A percentile compares a stretch with the other conserved stretches of the same genome.
phyloP scores from a whole-genome alignment of 2,797 vertebrate species.

The Erethizon dorsatum region DNA sequence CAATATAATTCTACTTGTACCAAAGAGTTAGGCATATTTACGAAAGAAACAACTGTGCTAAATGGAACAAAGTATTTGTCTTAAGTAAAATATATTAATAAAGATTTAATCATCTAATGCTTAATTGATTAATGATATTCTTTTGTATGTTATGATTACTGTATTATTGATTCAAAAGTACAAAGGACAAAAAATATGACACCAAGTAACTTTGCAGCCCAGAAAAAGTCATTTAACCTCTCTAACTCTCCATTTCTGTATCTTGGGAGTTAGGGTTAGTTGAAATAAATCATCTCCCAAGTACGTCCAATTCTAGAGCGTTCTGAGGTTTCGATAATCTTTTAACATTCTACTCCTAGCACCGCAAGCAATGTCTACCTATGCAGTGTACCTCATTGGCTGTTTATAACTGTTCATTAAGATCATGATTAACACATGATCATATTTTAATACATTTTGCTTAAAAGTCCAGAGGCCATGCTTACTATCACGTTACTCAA shows the following conservation, averaged over 20 bases:
- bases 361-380: background rate
- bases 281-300: conserved; percentile 14
- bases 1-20: background rate
- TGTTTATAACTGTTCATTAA: background rate
- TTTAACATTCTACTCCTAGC: background rate
- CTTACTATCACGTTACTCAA: background rate
- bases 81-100: conserved; percentile 2
- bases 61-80: background rate
- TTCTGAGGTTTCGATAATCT: background rate
- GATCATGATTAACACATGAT: background rate
- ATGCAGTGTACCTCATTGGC: background rate
- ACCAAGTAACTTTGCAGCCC: background rate
- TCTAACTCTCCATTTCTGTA: background rate
- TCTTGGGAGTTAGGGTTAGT: background rate
- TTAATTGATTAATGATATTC: background rate
- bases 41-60: background rate
- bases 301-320: background rate
- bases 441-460: background rate
- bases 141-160: background rate
- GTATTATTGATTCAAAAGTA: background rate
- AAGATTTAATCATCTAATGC: background rate
- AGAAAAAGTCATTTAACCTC: background rate
- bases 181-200: background rate
- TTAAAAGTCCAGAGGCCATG: background rate
- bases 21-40: background rate